A percentile compares a stretch with the other conserved stretches of the same genome.
phyloP scores from a whole-genome alignment of 2,113 vertebrate genomes.

The Dissostichus mawsoni region DNA sequence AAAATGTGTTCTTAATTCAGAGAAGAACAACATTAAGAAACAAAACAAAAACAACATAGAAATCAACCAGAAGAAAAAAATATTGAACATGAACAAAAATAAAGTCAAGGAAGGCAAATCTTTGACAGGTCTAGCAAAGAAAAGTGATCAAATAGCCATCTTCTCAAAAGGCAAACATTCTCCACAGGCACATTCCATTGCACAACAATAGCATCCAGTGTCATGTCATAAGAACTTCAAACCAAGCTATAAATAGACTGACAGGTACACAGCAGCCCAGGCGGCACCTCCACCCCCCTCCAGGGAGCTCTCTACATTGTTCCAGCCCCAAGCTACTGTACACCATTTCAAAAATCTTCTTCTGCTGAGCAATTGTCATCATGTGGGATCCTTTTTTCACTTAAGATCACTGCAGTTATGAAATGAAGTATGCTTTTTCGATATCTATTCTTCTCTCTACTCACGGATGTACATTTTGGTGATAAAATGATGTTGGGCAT shows the following conservation, averaged over 20 bases:
- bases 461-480: constrained; percentile 23
- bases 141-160: background rate
- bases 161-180: constrained; percentile 16
- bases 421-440: constrained; percentile 20
- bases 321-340: constrained; percentile 52
- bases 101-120: background rate
- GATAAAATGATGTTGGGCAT: constrained; percentile 39
- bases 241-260: constrained; percentile 65
- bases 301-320: constrained; percentile 48
- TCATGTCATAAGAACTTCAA: constrained; percentile 54
- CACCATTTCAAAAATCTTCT: constrained; percentile 28
- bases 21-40: no score
- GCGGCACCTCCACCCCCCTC: constrained; percentile 50
- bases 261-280: constrained; percentile 57
- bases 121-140: background rate
- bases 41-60: no score
- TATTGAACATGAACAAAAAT: background rate
- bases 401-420: constrained; percentile 5
- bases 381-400: constrained; percentile 24
- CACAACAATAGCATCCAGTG: constrained; percentile 46
- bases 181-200: background rate
- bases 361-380: constrained; percentile 42
- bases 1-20: no score
- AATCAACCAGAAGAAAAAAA: no score
- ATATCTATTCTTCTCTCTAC: background rate